A percentile compares a stretch with the other conserved stretches of the same genome.
Evolutionary conservation across 2,797 vertebrate genomes (phyloP).

Genomic region (Myotis daubentonii): DNA sequence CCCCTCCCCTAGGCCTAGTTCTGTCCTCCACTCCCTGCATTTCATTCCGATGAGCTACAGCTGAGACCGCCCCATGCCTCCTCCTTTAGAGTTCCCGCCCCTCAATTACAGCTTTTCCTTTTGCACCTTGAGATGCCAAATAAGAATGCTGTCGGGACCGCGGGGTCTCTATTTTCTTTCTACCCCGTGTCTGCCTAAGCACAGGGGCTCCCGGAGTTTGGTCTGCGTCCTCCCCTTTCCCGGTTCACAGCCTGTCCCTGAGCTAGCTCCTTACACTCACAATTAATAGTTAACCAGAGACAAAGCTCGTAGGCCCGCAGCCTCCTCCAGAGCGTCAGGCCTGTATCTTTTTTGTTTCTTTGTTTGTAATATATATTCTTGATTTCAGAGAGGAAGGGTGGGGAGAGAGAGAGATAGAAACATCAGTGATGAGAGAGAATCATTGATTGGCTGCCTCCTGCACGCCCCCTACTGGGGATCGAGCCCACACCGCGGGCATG

Average conservation of each 20-base stretch:
- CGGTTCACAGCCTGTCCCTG: neutral
- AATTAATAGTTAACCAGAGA: neutral
- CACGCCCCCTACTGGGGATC: too few relatives aligned
- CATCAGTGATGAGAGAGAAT: too few relatives aligned
- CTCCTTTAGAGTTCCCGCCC: neutral
- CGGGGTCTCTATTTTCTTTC: neutral
- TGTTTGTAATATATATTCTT: too few relatives aligned
- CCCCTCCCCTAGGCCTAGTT: neutral
- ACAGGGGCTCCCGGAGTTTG: neutral
- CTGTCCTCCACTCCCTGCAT: neutral
- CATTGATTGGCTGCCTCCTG: too few relatives aligned
- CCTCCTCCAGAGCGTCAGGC: neutral
- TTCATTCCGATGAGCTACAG: neutral
- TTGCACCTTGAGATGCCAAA: neutral
- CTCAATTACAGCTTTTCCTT: neutral
- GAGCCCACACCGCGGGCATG: too few relatives aligned
- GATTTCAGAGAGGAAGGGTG: too few relatives aligned
- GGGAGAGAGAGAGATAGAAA: too few relatives aligned
- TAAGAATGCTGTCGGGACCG: neutral
- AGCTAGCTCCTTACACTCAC: neutral
- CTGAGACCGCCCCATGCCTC: neutral
- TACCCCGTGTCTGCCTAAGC: neutral
- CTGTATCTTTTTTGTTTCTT: neutral
- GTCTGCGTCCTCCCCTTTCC: neutral
- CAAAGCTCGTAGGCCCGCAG: neutral